Conservation (phyloP, 2,888 invertebrate genomes). For the Eristalis pertinax region DNA sequence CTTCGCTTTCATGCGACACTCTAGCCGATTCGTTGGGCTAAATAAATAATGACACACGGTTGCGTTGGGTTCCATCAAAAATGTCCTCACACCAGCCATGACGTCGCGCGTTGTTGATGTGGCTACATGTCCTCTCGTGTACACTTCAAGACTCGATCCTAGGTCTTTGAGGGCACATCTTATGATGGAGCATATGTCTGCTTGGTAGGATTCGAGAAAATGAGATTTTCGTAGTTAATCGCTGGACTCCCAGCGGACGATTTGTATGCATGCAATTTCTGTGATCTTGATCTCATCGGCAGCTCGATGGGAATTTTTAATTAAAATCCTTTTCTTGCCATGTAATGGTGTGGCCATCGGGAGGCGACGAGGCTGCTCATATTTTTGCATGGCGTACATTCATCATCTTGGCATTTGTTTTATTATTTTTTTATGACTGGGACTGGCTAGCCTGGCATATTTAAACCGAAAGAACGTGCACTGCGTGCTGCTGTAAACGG, state of each 20-base stretch:
- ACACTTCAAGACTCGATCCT: neutral
- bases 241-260: neutral
- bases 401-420: no score
- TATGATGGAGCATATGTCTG: neutral
- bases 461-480: no score
- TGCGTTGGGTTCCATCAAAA: neutral
- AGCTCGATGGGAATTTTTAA: neutral
- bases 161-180: neutral
- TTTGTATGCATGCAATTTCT: neutral
- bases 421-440: no score
- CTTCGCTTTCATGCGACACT: slow-evolving; percentile 45
- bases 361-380: no score
- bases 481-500: no score
- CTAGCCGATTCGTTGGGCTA: slow-evolving; percentile 28
- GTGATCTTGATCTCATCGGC: neutral
- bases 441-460: no score
- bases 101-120: neutral
- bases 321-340: neutral
- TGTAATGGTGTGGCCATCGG: no score
- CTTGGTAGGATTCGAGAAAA: neutral
- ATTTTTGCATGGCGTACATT: no score
- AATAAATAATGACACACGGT: slow-evolving; percentile 35
- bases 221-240: neutral
- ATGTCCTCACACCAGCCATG: neutral
- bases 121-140: neutral